phyloP scores from a whole-genome alignment of 2,797 vertebrate genomes.

The Phrynocephalus guinanensis region DNA sequence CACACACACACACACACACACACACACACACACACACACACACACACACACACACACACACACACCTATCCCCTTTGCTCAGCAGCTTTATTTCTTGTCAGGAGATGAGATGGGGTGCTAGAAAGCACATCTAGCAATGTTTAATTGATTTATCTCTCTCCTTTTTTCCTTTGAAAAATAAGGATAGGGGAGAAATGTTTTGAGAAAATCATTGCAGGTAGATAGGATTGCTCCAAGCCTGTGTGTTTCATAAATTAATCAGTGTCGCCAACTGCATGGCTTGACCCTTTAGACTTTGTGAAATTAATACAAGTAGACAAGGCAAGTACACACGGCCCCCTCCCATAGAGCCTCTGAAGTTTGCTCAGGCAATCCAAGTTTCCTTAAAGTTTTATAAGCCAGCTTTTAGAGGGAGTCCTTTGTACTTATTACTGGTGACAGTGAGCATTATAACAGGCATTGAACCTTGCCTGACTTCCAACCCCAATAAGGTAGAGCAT shows the following conservation, averaged over 20 bases:
- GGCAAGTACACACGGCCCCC: constrained; percentile 82
- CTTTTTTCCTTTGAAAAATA: constrained; percentile 70
- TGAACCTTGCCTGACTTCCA: constrained; percentile 86
- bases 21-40: constrained; percentile 44
- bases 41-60: constrained; percentile 51
- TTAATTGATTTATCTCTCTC: constrained; percentile 71
- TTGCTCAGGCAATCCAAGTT: constrained; percentile 93
- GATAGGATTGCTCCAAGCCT: constrained; percentile 70
- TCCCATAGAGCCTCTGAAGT: constrained; percentile 84
- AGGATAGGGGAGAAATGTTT: constrained; percentile 74
- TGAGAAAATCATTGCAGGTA: constrained; percentile 73
- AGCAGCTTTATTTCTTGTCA: constrained; percentile 68
- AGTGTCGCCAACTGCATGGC: constrained; percentile 91
- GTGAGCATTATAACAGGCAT: constrained; percentile 83
- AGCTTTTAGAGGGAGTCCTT: constrained; percentile 90
- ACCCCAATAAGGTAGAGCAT: constrained; percentile 80
- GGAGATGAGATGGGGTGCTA: not conserved
- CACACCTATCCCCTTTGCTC: constrained; percentile 54
- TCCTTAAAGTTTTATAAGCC: constrained; percentile 95
- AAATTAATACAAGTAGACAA: constrained; percentile 99
- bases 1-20: no score
- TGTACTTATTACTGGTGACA: constrained; percentile 88
- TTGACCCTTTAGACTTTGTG: constrained; percentile 96
- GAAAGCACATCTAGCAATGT: constrained; percentile 61
- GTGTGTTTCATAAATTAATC: constrained; percentile 92